Conservation (phyloP, 2,797 vertebrate genomes). For the Echeneis naucrates region DNA sequence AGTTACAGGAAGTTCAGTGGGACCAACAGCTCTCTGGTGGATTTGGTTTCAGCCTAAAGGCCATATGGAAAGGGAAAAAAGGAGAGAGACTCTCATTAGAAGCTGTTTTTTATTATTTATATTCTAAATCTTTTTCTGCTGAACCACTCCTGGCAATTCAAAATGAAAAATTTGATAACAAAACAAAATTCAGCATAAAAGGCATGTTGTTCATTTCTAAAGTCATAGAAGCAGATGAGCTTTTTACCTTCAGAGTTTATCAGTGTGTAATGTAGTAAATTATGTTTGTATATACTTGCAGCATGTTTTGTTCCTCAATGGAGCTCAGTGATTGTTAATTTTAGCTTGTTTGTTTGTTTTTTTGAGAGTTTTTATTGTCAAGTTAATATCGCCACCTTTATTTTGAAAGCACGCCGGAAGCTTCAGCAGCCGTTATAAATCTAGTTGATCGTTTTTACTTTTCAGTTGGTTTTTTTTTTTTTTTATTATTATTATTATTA, state of each 20-base stretch:
- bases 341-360: neutral
- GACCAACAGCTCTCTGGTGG: neutral
- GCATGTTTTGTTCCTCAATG: neutral
- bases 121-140: no score
- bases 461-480: neutral
- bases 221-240: no score
- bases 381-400: constrained; percentile 4
- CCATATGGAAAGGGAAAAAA: no score
- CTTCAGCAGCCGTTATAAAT: no score
- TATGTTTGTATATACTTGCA: neutral
- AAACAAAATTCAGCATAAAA: no score
- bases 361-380: no score
- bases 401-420: constrained; percentile 36
- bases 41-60: constrained; percentile 17
- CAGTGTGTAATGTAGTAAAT: neutral
- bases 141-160: no score
- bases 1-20: neutral
- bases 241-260: no score
- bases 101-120: neutral
- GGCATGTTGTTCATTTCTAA: no score
- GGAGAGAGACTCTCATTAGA: no score
- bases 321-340: neutral
- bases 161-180: no score
- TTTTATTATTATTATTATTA: no score
- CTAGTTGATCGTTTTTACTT: neutral